Evolutionary conservation across 2,888 invertebrate genomes (phyloP), one percentile per base, ranked within the genome.

Genomic region (Cosmorhoe ocellata): DNA sequence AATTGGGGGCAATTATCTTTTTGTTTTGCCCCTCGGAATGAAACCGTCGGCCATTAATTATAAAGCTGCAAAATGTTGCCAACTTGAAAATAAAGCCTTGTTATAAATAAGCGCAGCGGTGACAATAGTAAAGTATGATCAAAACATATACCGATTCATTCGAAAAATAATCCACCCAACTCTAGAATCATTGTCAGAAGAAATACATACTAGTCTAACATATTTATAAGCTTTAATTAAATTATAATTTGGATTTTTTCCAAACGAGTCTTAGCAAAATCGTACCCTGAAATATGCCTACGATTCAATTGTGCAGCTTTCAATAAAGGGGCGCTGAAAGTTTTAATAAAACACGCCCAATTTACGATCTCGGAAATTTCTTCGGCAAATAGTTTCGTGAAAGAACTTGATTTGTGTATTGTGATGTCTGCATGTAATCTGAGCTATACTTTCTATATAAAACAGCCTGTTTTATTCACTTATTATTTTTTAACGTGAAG

Each of bases 1-100:
- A 88, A 89, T 89, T 85, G 83, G 75, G 62, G 68, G 71, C 79
- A 82, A 87, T 86, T 86, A 87, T 84, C 84, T 84, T 87, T 87
- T 85, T 86, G 84, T 85, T 84, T 78, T 72, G 69, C 65, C 66
- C 67, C 58, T 59, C 67, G 76, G 71, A 78, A 83, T 76, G 71
- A 77, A 82, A 83, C 73, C 71, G 75, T 76, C 74, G 69, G 56
- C 66, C 68, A 81, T 86, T 84, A 80, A 85, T 86, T 85, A 84
- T 80, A 79, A 78, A 54, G 58, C 64, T 63, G 69, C 63, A 58
- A 74, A 77, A 64, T 61, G 72, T 62, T 63, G 66, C 71, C 67
- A 76, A 81, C 67, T 81, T 79, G 65, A 65, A 61, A 66, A 48
- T 62, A 64, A 28, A 14, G 27, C 5, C 28, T 12, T 13, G 26